Conservation (phyloP, 2,113 vertebrate species). For the Zosterops pallidus region DNA sequence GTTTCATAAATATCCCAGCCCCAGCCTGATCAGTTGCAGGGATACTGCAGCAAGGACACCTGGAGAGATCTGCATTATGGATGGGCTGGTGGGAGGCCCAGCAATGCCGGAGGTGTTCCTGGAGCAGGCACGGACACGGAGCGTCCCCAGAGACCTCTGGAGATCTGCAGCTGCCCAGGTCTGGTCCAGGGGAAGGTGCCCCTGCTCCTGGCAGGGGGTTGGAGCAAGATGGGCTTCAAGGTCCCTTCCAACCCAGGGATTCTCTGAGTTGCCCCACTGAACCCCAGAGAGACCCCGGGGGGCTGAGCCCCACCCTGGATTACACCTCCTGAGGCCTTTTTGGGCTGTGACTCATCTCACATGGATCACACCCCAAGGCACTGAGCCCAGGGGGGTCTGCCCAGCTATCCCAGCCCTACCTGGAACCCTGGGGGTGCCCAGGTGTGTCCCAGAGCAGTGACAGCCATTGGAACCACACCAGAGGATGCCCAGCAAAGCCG, state of each 20-base stretch:
- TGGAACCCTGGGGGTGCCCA: background rate
- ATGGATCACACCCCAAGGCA: fast-evolving
- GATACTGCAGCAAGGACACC: background rate
- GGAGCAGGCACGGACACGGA: fast-evolving
- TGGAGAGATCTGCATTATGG: background rate
- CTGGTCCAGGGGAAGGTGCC: background rate
- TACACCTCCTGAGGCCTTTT: background rate
- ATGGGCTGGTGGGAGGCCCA: background rate
- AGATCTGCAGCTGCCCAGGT: background rate
- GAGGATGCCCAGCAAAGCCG: background rate
- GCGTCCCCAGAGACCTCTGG: fast-evolving
- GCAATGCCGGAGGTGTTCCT: fast-evolving
- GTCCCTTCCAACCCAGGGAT: background rate
- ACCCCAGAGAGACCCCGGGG: background rate
- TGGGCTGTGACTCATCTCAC: background rate
- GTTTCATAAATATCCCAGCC: background rate
- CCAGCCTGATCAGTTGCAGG: background rate
- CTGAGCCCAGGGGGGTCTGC: fast-evolving
- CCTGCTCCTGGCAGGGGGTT: background rate
- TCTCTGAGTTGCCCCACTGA: background rate
- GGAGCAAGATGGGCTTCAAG: background rate
- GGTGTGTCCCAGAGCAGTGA: background rate
- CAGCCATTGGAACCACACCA: fast-evolving
- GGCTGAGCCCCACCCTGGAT: background rate
- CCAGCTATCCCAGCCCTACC: background rate